Conservation (phyloP, 35 echinoderm and acorn worm genomes). For the Nesometra sesokonis region DNA sequence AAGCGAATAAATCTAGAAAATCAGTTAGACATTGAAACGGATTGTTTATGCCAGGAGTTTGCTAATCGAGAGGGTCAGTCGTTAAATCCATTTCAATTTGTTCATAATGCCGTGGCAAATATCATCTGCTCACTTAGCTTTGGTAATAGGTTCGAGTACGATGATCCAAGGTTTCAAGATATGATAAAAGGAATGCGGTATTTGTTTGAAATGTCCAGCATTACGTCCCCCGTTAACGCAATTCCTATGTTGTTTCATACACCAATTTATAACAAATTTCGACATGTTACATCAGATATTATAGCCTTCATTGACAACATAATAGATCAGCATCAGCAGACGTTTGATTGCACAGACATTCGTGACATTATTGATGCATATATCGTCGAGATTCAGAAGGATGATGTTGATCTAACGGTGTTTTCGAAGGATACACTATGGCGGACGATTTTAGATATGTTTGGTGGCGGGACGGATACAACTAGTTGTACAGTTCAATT, state of each 20-base stretch:
- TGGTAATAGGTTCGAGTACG: neutral
- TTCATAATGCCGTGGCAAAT: slow-evolving; percentile 1
- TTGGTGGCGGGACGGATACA: slow-evolving; percentile 32
- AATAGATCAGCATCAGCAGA: slow-evolving; percentile 9
- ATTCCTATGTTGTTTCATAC: slow-evolving; percentile 6
- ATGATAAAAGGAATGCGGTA: neutral
- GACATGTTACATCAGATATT: no score
- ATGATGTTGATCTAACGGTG: neutral
- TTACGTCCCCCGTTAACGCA: neutral
- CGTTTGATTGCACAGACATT: slow-evolving; percentile 18
- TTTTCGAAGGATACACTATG: neutral
- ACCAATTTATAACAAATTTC: neutral
- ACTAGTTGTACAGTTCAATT: slow-evolving; percentile 1
- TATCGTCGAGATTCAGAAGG: slow-evolving; percentile 1
- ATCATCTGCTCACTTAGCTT: neutral
- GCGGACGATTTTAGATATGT: slow-evolving; percentile 21
- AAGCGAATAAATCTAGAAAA: neutral
- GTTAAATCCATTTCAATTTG: slow-evolving; percentile 24
- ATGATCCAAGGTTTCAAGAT: neutral
- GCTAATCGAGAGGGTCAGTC: neutral
- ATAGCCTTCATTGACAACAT: slow-evolving; percentile 8
- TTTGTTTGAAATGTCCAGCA: neutral
- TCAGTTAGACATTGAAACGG: neutral
- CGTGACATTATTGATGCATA: slow-evolving; percentile 50
- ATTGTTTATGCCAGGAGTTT: neutral